Conservation (phyloP, 2,113 vertebrate genomes). For the Campylomormyrus tamandua region DNA sequence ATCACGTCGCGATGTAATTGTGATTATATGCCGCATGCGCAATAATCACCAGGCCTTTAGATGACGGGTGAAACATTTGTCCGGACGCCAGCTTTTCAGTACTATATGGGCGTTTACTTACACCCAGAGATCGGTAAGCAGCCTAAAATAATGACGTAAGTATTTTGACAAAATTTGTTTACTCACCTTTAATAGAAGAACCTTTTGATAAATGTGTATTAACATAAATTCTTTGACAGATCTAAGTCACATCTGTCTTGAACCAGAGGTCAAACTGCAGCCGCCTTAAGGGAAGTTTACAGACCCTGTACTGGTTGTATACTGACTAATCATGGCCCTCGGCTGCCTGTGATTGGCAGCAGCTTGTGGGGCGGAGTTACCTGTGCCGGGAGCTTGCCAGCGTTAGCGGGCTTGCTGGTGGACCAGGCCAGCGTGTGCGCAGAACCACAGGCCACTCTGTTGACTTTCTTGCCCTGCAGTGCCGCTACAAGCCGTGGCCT, state of each 20-base stretch:
- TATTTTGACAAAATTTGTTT: background rate
- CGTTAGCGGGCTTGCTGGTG: slow-evolving; percentile 93
- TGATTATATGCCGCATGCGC: too few species aligned
- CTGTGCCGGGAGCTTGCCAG: slow-evolving; percentile 91
- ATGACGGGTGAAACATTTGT: too few species aligned
- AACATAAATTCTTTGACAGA: background rate
- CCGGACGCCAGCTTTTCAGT: too few species aligned
- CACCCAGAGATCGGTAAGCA: too few species aligned
- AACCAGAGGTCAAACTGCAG: background rate
- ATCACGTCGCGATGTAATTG: too few species aligned
- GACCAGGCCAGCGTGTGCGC: slow-evolving; percentile 97
- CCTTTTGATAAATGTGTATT: background rate
- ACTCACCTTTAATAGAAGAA: background rate
- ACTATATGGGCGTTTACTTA: too few species aligned
- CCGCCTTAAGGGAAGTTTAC: background rate
- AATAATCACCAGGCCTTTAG: too few species aligned
- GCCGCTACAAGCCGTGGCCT: slow-evolving; percentile 88
- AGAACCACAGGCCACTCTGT: slow-evolving; percentile 93
- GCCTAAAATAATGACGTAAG: too few species aligned
- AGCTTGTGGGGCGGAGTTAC: slow-evolving; percentile 45
- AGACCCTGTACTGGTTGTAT: background rate
- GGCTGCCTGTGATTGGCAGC: background rate
- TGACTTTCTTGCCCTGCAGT: slow-evolving; percentile 97
- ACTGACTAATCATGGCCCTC: background rate
- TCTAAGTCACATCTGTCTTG: background rate